phyloP scores from a whole-genome alignment of 2,888 invertebrate species.

The Iselma pallidipennis region DNA sequence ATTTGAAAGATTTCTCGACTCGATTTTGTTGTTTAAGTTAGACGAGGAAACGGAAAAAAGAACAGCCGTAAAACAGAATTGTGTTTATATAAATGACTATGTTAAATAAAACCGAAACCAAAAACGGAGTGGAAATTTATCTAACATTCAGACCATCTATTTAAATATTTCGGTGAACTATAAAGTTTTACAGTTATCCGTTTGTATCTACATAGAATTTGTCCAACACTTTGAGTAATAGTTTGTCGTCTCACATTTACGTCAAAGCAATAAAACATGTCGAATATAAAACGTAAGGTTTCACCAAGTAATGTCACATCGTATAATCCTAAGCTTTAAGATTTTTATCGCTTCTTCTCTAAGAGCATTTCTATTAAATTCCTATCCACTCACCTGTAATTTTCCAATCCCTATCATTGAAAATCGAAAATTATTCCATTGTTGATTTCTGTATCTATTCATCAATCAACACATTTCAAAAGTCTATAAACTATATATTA shows the following conservation, averaged over 20 bases:
- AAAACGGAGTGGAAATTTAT: background rate
- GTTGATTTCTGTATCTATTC: no score
- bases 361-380: no score
- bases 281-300: background rate
- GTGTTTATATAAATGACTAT: background rate
- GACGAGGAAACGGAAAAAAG: background rate
- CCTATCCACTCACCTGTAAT: background rate
- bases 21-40: background rate
- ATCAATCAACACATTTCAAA: no score
- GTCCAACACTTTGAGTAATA: slow-evolving; percentile 6
- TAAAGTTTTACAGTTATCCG: slow-evolving; percentile 6
- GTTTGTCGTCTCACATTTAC: slow-evolving; percentile 1
- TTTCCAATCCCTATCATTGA: no score
- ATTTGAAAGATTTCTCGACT: background rate
- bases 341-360: background rate
- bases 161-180: slow-evolving; percentile 1
- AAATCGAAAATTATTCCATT: no score
- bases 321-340: background rate
- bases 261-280: slow-evolving; percentile 2
- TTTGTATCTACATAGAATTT: slow-evolving; percentile 4
- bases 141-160: background rate
- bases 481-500: no score
- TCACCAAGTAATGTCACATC: background rate
- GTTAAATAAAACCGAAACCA: background rate
- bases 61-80: background rate